phyloP scores from a whole-genome alignment of 2,888 invertebrate genomes.

The Eucera pruinosa region DNA sequence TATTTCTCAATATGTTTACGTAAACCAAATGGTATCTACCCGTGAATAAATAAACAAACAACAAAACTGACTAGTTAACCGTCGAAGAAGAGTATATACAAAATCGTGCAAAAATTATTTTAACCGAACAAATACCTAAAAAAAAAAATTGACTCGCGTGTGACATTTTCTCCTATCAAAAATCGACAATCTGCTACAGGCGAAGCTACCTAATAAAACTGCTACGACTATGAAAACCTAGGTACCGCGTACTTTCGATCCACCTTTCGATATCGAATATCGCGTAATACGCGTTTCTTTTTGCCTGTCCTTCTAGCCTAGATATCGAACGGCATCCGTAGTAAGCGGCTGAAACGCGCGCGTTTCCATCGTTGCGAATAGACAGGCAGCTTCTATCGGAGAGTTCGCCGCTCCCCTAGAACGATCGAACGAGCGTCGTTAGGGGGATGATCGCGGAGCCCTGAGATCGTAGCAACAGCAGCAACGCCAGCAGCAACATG shows the following conservation, averaged over 20 bases:
- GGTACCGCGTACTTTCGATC: neutral
- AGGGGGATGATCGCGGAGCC: constrained; percentile 12
- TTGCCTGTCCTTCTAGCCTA: neutral
- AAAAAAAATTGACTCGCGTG: no score
- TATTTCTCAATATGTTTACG: no score
- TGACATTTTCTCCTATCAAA: no score
- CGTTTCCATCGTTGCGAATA: neutral
- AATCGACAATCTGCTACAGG: no score
- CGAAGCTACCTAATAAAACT: no score
- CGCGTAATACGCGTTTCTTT: neutral
- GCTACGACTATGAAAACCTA: no score
- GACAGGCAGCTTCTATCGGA: neutral
- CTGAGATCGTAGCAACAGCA: constrained; percentile 38
- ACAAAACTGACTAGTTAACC: no score
- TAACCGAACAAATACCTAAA: no score
- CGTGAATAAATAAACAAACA: no score
- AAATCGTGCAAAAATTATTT: no score
- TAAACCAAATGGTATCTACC: no score
- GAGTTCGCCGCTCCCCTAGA: constrained; percentile 3
- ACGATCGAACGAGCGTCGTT: constrained; percentile 24
- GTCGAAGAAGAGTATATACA: no score
- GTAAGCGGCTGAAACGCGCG: neutral
- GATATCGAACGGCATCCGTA: neutral
- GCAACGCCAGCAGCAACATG: constrained; percentile 12
- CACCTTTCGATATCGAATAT: neutral